Conservation (phyloP, 2,888 invertebrate genomes). For the Heliothis peltigera region DNA sequence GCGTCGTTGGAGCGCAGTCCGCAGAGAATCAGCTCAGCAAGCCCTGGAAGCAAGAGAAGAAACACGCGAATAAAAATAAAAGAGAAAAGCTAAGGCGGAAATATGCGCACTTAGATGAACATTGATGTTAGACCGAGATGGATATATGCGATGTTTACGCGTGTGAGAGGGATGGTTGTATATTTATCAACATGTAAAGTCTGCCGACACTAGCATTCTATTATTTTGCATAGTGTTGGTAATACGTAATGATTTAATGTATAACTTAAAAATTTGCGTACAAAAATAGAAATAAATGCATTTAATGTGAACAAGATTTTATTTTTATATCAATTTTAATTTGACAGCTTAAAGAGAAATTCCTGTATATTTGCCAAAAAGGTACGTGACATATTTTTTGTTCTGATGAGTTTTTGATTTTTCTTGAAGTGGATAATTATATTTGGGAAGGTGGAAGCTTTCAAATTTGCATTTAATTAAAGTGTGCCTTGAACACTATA, state of each 20-base stretch:
- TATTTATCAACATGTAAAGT: slow-evolving; percentile 12
- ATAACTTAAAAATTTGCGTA: slow-evolving; percentile 11
- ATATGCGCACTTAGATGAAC: slow-evolving; percentile 95
- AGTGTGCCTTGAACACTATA: too few relatives aligned
- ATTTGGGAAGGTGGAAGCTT: background rate
- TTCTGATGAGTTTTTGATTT: background rate
- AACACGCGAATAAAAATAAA: slow-evolving; percentile 96
- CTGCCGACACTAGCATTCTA: background rate
- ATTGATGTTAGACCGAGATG: slow-evolving; percentile 78
- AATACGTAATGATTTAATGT: slow-evolving; percentile 5
- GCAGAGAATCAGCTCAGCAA: slow-evolving; percentile 82
- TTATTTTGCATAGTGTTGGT: slow-evolving; percentile 4
- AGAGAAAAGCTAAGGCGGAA: slow-evolving; percentile 97
- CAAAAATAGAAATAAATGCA: slow-evolving; percentile 47
- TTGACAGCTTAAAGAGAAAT: slow-evolving; percentile 36
- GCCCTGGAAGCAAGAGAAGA: slow-evolving; percentile 95
- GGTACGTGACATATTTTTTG: slow-evolving; percentile 5
- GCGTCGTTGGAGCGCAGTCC: slow-evolving; percentile 71
- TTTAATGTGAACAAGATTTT: slow-evolving; percentile 31
- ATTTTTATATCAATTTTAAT: slow-evolving; percentile 14
- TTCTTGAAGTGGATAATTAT: background rate
- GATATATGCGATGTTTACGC: slow-evolving; percentile 8
- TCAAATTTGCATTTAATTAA: too few relatives aligned
- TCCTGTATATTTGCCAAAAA: slow-evolving; percentile 30
- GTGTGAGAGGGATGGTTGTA: slow-evolving; percentile 43